phyloP scores from a whole-genome alignment of 2,797 vertebrate species.

The Odontamblyopus lacepedii region DNA sequence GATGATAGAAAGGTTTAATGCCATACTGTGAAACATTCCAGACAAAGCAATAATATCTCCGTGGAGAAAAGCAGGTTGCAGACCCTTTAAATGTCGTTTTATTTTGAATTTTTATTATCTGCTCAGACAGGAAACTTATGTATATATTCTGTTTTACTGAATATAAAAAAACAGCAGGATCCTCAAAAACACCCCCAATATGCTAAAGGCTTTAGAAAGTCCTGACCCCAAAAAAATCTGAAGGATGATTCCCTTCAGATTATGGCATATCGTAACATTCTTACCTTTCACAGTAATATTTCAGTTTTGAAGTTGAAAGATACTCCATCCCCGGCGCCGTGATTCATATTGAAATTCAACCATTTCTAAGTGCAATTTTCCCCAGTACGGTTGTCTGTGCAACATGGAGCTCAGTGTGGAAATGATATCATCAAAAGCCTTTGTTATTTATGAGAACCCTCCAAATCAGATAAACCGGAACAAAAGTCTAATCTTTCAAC shows the following conservation, averaged over 20 bases:
- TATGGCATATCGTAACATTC: not conserved
- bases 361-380: conserved; percentile 33
- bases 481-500: conserved; percentile 71
- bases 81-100: no score
- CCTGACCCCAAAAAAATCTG: not conserved
- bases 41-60: no score
- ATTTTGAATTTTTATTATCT: no score
- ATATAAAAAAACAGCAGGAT: no score
- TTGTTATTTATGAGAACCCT: conserved; percentile 72
- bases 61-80: no score
- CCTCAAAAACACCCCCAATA: no score
- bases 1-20: no score
- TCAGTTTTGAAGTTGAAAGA: not conserved
- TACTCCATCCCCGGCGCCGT: not conserved
- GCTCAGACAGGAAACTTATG: no score
- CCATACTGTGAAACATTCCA: no score
- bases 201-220: no score
- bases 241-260: not conserved
- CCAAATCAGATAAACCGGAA: conserved; percentile 67
- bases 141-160: no score
- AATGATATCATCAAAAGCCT: conserved; percentile 72
- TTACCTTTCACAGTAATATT: not conserved
- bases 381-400: not conserved
- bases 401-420: conserved; percentile 34
- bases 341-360: not conserved